Evolutionary conservation across 53 echinoderm and acorn worm species (phyloP), one percentile per base, ranked within the genome.

Genomic region (Crossaster papposus): DNA sequence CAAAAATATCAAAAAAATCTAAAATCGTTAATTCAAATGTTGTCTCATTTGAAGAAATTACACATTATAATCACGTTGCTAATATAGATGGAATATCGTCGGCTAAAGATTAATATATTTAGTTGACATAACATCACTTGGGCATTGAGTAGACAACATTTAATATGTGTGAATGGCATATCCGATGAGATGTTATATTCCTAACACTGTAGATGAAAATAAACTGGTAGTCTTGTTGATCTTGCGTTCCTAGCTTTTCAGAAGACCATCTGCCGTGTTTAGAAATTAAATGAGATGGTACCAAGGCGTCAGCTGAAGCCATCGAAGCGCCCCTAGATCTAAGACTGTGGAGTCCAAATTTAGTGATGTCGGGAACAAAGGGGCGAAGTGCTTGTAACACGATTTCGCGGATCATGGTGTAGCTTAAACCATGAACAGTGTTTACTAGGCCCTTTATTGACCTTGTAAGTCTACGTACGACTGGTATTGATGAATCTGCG

Each of bases 211-310:
- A 20, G 58, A 58, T 58, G 58, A 17, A 15, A 58, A 2, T 58
- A 58, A 58, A 1, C 58, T 58, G 17, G 58, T 58, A 17, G 2
- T 58, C 17, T 58, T 17, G 12, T 20, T 12, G 2, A 34, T 20
- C 33, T 34, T 82, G 80, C 51, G 23, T 79, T 54, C 80, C 80
- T 79, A 17, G 80, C 54, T 79, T 79, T 79, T 44, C 54, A 14
- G 80, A 79, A 12, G 51, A 52, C 80, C 80, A 79, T 52, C 80
- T 51, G 80, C 80, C 80, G 54, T 82, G 82, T 34, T 82, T 54
- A 14, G 64, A 82, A 63, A 82, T 82, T 10, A 82, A 64, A 62
- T 55, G 62, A 30, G 82, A 62, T 35, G 82, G 82, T 14, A 82
- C 82, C 30, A 54, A 14, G 14, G 55, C 64, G 82, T 82, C 30